Conservation (phyloP, 2,113 vertebrate genomes). For the Megaleporinus macrocephalus region DNA sequence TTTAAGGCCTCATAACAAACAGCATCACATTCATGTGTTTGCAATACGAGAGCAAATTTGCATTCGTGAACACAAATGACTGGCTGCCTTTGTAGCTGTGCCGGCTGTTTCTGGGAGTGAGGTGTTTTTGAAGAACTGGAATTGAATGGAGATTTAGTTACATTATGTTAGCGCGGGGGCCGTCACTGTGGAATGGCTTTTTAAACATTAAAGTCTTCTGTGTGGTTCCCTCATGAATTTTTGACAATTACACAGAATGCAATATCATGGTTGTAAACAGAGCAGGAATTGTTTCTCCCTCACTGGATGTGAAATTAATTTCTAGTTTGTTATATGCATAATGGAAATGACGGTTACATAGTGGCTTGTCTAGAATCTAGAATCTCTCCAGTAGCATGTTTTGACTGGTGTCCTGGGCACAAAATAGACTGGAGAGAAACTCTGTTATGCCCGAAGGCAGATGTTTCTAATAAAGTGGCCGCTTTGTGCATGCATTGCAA, state of each 20-base stretch:
- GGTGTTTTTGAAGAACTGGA: background rate
- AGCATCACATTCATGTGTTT: background rate
- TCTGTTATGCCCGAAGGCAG: too few species aligned
- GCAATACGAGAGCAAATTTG: background rate
- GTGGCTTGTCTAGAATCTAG: background rate
- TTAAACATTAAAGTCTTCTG: background rate
- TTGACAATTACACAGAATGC: background rate
- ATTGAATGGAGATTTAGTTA: conserved; percentile 1
- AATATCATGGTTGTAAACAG: background rate
- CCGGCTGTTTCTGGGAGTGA: background rate
- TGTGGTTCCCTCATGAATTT: conserved; percentile 1
- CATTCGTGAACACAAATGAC: conserved; percentile 9
- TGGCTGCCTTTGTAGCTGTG: background rate
- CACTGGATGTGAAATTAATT: background rate
- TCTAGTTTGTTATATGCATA: conserved; percentile 4
- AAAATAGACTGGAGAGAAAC: too few species aligned
- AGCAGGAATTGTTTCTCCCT: background rate
- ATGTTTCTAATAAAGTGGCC: too few species aligned
- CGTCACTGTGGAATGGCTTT: background rate
- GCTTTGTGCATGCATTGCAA: too few species aligned
- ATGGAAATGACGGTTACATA: background rate
- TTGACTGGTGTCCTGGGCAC: background rate
- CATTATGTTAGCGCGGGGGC: background rate
- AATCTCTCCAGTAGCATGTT: background rate
- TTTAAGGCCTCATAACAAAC: background rate